Conservation (phyloP, 1,140 invertebrate species). For the Ceratosolen fusciceps region DNA sequence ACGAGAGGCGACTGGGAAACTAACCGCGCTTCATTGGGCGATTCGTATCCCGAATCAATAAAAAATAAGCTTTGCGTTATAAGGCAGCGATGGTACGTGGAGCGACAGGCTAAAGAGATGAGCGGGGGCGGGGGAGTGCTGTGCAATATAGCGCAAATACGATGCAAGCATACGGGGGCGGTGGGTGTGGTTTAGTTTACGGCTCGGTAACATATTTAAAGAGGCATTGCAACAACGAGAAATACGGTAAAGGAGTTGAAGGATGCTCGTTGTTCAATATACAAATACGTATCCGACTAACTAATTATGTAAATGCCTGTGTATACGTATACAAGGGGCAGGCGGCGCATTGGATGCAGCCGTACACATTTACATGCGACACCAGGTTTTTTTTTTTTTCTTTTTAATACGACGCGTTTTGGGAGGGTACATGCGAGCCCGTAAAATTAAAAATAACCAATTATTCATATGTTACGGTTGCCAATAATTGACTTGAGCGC, state of each 20-base stretch:
- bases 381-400: no score
- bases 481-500: no score
- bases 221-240: conserved; percentile 14
- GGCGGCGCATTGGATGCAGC: not conserved
- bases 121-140: conserved; percentile 57
- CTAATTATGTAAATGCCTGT: not conserved
- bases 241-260: not conserved
- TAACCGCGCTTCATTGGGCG: no score
- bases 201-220: conserved; percentile 62
- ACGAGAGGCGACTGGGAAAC: no score
- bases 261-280: not conserved
- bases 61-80: no score
- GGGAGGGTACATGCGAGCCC: no score
- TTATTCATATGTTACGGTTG: no score
- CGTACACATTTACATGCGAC: not conserved
- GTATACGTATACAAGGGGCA: not conserved
- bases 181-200: conserved; percentile 68
- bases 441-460: no score
- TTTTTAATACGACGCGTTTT: not conserved
- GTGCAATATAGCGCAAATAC: conserved; percentile 69
- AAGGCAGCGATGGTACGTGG: no score
- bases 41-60: no score
- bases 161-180: conserved; percentile 64
- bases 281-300: not conserved
- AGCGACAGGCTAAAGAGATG: not conserved